Evolutionary conservation across 1,140 invertebrate species (phyloP).

Genomic region (Gryllus bimaculatus): DNA sequence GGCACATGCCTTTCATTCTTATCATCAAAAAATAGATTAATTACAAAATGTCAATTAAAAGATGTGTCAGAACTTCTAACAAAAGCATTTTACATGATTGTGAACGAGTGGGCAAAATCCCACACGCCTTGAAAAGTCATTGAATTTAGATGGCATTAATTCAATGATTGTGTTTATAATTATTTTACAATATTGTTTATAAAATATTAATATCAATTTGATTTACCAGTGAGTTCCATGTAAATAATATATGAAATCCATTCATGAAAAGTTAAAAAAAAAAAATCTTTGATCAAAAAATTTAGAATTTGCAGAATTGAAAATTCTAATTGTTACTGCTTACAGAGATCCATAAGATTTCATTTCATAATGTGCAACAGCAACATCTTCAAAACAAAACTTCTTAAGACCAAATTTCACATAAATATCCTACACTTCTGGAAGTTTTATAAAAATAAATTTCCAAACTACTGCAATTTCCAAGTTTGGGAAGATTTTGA

Average conservation of each 20-base stretch:
- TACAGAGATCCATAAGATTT: background rate
- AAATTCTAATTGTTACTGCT: background rate
- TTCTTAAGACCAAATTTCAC: background rate
- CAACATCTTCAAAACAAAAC: background rate
- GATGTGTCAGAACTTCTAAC: too few relatives aligned
- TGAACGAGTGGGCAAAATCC: too few relatives aligned
- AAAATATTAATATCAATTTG: background rate
- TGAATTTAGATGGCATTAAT: background rate
- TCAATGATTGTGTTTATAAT: background rate
- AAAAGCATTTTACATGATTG: too few relatives aligned
- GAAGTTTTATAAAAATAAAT: conserved; percentile 19
- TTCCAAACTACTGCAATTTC: conserved; percentile 7
- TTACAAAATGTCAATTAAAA: too few relatives aligned
- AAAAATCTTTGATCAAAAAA: background rate
- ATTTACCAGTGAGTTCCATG: background rate
- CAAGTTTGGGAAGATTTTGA: background rate
- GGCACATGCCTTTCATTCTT: background rate
- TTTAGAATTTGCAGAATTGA: background rate
- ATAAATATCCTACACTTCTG: background rate
- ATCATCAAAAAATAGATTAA: background rate
- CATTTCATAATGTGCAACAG: background rate
- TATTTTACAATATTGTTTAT: background rate
- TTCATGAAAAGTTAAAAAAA: background rate
- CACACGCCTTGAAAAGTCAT: too few relatives aligned
- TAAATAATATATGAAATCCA: background rate